Percentiles rank a stretch among this genome's conserved stretches.
Conservation (phyloP, 1,140 invertebrate species). For the Lasioglossum albipes region DNA sequence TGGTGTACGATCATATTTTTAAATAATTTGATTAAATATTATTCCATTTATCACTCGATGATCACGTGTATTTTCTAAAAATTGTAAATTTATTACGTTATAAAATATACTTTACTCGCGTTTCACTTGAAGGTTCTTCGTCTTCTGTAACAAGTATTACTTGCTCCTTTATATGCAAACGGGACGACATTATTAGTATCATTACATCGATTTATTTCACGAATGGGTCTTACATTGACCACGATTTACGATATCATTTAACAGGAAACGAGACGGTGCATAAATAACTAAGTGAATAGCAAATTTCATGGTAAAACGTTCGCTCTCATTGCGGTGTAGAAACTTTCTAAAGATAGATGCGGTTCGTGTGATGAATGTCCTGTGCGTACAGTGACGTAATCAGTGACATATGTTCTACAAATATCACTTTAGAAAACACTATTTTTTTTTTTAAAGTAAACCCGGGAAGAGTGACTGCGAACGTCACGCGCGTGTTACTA, state of each 20-base stretch:
- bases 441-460: not conserved
- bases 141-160: no score
- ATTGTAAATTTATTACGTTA: no score
- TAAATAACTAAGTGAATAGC: not conserved
- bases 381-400: slow-evolving; percentile 8
- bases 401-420: slow-evolving; percentile 25
- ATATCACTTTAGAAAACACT: slow-evolving; percentile 20
- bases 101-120: no score
- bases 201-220: not conserved
- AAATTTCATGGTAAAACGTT: slow-evolving; percentile 20
- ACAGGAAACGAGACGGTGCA: not conserved
- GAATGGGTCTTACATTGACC: not conserved
- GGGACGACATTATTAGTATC: no score
- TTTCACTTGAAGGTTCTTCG: no score
- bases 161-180: no score
- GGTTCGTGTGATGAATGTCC: slow-evolving; percentile 1
- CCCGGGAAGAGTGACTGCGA: not conserved
- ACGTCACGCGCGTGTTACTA: not conserved
- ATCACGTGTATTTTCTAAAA: no score
- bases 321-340: not conserved
- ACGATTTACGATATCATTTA: slow-evolving; percentile 5
- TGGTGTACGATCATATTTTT: no score
- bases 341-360: not conserved
- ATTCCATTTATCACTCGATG: no score
- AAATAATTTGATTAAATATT: no score